Evolutionary conservation across 2,113 vertebrate species (phyloP).

Genomic region (Furnarius figulus): DNA sequence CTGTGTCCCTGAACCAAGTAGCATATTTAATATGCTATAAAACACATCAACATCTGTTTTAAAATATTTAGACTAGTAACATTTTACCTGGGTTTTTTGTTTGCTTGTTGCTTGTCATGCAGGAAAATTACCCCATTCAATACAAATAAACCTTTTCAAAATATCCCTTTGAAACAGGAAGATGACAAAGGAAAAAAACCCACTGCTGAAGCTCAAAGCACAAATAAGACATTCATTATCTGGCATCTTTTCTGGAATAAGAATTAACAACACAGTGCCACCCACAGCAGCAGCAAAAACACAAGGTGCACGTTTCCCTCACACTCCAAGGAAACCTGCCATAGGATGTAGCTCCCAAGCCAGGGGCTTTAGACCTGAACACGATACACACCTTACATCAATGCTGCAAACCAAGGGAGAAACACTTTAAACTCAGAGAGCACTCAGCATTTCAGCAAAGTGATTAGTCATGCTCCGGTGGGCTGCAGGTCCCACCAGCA

Average conservation of each 20-base stretch:
- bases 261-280: not conserved
- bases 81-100: not conserved
- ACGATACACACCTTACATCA: not conserved
- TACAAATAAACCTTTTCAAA: slow-evolving; percentile 3
- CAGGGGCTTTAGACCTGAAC: not conserved
- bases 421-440: not conserved
- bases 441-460: not conserved
- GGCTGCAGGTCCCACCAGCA: not conserved
- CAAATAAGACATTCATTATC: not conserved
- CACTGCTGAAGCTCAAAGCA: not conserved
- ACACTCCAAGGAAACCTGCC: not conserved
- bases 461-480: slow-evolving; percentile 64
- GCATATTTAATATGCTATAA: not conserved
- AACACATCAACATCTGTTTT: not conserved
- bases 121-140: not conserved
- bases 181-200: not conserved
- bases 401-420: not conserved
- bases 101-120: not conserved
- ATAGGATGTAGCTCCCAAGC: not conserved
- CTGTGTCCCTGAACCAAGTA: not conserved
- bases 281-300: not conserved
- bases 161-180: not conserved
- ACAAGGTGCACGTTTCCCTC: not conserved
- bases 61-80: not conserved
- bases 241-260: not conserved